Evolutionary conservation across 2,888 invertebrate species (phyloP), one percentile per base, ranked within the genome.

Genomic region (Tyria jacobaeae): DNA sequence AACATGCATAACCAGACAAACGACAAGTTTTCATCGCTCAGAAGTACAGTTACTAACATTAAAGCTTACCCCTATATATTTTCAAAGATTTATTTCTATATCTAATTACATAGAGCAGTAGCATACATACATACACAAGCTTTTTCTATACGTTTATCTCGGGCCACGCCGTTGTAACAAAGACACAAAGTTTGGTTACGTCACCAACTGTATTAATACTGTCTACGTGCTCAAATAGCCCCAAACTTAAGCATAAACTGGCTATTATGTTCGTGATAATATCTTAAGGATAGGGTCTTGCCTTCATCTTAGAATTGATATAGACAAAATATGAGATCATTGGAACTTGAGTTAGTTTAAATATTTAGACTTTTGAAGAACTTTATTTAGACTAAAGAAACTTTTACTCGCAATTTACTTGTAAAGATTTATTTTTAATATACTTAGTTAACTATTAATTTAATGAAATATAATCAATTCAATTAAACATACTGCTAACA

Each of bases 201-300:
- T 54, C 53, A 41, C 53, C 53, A 54, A 54, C 53, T 41, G 31
- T 55, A 55, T 55, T 55, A 55, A 55, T 55, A 47, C 39, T 27
- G 39, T 10, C 44, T 55, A 55, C 55, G 55, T 55, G 55, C 44
- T 25, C 44, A 27, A 47, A 55, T 34, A 44, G 44, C 44, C 34
- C n/a, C 10, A 44, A 54, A 54, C 39, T 54, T 54, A 39, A 39
- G 53, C 53, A 39, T 37, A 54, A 60, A 60, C 48, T 53, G 53
- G 27, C 27, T 48, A 60, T 37, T 59, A 47, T 53, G 47, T 52
- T 25, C 25, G 47, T 37, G 52, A 59, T 59, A 59, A 52, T 53
- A 44, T 59, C 52, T 24, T 58, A 41, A 57, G 44, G 27, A 25
- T 53, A 39, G 27, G 25, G 10, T 39, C 53, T 41, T 10, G n/a